These are phyloP conservation scores for Drosophila pseudotakahashii DNA, from an alignment of 2,888 invertebrate genomes.

Conservation along the genomic window DNA sequence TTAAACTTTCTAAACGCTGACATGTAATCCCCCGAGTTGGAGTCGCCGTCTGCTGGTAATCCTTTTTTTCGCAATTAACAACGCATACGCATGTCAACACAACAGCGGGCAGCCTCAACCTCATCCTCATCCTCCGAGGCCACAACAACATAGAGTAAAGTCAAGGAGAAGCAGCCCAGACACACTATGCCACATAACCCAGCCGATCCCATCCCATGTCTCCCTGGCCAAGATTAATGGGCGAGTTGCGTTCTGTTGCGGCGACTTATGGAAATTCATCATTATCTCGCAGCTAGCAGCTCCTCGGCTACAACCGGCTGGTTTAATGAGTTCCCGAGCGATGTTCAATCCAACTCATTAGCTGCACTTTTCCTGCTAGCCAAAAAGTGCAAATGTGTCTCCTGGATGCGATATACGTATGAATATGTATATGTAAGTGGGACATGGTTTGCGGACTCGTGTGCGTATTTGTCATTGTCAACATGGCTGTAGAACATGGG, in stretches of 20 bases:
- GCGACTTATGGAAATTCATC: slow-evolving; percentile 83
- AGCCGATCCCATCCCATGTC: slow-evolving; percentile 51
- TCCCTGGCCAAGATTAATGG: slow-evolving; percentile 80
- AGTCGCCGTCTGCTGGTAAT: slow-evolving; percentile 60
- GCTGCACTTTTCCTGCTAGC: slow-evolving; percentile 74
- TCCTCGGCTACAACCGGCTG: slow-evolving; percentile 35
- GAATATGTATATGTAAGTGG: slow-evolving; percentile 52
- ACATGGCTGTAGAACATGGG: slow-evolving; percentile 81
- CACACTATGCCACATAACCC: slow-evolving; percentile 51
- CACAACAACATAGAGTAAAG: background rate
- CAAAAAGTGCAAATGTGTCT: slow-evolving; percentile 66
- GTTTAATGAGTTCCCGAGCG: slow-evolving; percentile 81
- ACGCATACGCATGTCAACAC: slow-evolving; percentile 78
- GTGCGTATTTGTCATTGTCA: slow-evolving; percentile 84
- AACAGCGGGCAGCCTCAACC: slow-evolving; percentile 61
- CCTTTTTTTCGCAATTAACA: slow-evolving; percentile 78
- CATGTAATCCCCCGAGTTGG: slow-evolving; percentile 54
- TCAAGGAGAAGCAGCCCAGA: slow-evolving; percentile 49
- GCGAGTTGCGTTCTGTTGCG: slow-evolving; percentile 73
- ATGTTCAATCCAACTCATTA: slow-evolving; percentile 78
- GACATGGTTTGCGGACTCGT: slow-evolving; percentile 54
- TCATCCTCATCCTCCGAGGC: slow-evolving; percentile 5
- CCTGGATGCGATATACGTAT: slow-evolving; percentile 7
- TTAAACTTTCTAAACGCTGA: slow-evolving; percentile 66
- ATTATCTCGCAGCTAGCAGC: slow-evolving; percentile 65